These are phyloP conservation scores for Lasioglossum figueresi DNA, from an alignment of 2,888 invertebrate species.

Conservation along the genomic window DNA sequence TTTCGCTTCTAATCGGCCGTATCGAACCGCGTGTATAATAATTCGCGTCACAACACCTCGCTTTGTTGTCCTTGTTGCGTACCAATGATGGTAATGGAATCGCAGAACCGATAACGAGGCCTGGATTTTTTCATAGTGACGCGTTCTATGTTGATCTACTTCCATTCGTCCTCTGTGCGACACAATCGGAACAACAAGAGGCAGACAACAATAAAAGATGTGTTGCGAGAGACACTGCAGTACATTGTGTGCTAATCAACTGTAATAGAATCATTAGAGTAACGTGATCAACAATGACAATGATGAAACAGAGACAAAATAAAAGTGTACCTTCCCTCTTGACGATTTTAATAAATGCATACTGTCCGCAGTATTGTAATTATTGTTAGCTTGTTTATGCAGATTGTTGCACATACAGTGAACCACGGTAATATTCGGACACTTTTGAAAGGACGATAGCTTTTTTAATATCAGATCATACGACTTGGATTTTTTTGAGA, in stretches of 20 bases:
- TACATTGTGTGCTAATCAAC: not conserved
- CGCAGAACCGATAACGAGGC: slow-evolving; percentile 10
- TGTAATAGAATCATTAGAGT: not conserved
- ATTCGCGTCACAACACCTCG: slow-evolving; percentile 14
- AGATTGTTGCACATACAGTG: not conserved
- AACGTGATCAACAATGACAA: no score
- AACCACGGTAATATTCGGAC: no score
- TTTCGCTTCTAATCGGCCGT: slow-evolving; percentile 20
- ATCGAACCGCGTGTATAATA: slow-evolving; percentile 2
- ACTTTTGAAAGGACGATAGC: no score
- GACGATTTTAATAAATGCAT: not conserved
- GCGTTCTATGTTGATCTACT: not conserved
- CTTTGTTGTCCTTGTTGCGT: not conserved
- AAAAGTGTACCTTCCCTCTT: no score
- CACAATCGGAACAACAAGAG: not conserved
- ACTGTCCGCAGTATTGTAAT: no score
- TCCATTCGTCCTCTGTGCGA: not conserved
- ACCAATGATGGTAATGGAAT: slow-evolving; percentile 19
- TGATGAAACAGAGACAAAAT: no score
- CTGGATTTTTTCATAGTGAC: slow-evolving; percentile 32
- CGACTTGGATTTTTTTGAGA: no score
- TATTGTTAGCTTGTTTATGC: not conserved
- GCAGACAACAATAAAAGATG: not conserved
- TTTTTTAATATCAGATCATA: no score
- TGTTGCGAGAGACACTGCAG: not conserved